phyloP scores from a whole-genome alignment of 1,140 invertebrate genomes.

The Potamilus streckersoni region DNA sequence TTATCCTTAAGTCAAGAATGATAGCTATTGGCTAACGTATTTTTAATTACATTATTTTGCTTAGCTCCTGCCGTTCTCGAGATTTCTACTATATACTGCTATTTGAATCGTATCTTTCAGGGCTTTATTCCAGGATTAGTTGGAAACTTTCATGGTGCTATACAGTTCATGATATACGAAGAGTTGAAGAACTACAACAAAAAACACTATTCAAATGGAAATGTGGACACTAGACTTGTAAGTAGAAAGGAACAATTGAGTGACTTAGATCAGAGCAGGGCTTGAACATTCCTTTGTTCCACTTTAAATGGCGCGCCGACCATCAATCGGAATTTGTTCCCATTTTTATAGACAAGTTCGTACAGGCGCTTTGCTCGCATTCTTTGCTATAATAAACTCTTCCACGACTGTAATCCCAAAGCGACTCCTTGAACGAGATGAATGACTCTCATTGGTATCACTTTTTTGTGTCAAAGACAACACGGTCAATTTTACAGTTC shows the following conservation, averaged over 20 bases:
- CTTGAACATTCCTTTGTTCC: too few relatives aligned
- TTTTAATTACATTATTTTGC: constrained; percentile 1
- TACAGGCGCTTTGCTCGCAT: too few relatives aligned
- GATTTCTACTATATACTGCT: constrained; percentile 8
- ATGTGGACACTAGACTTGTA: constrained; percentile 91
- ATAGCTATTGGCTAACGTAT: background rate
- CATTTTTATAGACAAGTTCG: too few relatives aligned
- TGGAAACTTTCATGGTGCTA: constrained; percentile 96
- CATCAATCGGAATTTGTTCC: too few relatives aligned
- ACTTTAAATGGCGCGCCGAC: too few relatives aligned
- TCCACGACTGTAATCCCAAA: too few relatives aligned
- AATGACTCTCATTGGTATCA: too few relatives aligned
- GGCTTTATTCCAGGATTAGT: constrained; percentile 97
- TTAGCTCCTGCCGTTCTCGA: background rate
- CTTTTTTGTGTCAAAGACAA: too few relatives aligned
- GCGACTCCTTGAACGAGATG: too few relatives aligned
- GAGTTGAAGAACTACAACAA: constrained; percentile 97
- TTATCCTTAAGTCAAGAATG: too few relatives aligned
- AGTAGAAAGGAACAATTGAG: constrained; percentile 14
- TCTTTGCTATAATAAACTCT: too few relatives aligned
- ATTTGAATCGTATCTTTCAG: constrained; percentile 71
- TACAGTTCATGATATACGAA: constrained; percentile 99
- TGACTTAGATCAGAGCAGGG: background rate
- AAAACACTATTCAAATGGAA: constrained; percentile 73
- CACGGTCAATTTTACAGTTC: too few relatives aligned